A percentile compares a stretch with the other conserved stretches of the same genome.
phyloP scores from a whole-genome alignment of 2,888 invertebrate species.

The Cerceris ruficornis region DNA sequence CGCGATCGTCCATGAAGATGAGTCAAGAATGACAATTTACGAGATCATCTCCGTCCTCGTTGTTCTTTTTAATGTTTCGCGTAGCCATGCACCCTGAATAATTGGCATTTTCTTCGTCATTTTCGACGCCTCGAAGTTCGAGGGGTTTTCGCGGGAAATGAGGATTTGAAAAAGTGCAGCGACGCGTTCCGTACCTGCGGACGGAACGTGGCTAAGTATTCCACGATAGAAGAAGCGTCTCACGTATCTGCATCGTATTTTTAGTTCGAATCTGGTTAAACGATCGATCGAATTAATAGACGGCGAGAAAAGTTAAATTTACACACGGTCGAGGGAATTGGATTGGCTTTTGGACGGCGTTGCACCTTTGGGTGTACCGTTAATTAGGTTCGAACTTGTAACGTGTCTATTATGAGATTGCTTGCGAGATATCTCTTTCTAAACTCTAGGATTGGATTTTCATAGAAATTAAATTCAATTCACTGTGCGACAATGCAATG shows the following conservation, averaged over 20 bases:
- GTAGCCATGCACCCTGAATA: slow-evolving; percentile 22
- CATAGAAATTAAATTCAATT: too few species aligned
- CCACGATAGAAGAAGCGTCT: not conserved
- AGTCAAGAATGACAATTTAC: slow-evolving; percentile 38
- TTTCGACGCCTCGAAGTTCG: not conserved
- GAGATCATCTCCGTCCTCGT: slow-evolving; percentile 29
- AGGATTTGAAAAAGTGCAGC: not conserved
- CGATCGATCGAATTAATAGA: not conserved
- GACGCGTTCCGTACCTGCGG: not conserved
- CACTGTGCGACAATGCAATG: too few species aligned
- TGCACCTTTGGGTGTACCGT: too few species aligned
- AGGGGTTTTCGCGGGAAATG: slow-evolving; percentile 8
- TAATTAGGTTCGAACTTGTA: too few species aligned
- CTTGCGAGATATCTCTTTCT: too few species aligned
- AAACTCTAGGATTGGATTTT: too few species aligned
- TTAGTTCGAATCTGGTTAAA: slow-evolving; percentile 3
- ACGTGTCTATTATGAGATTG: too few species aligned
- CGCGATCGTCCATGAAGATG: slow-evolving; percentile 25
- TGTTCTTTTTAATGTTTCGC: slow-evolving; percentile 8
- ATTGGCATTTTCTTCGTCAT: slow-evolving; percentile 27
- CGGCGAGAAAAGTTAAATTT: not conserved
- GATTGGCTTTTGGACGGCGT: too few species aligned
- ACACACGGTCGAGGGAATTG: too few species aligned
- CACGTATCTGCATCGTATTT: not conserved
- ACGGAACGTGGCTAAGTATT: not conserved